Evolutionary conservation across 2,888 invertebrate genomes (phyloP).

Genomic region (Cinara cedri): DNA sequence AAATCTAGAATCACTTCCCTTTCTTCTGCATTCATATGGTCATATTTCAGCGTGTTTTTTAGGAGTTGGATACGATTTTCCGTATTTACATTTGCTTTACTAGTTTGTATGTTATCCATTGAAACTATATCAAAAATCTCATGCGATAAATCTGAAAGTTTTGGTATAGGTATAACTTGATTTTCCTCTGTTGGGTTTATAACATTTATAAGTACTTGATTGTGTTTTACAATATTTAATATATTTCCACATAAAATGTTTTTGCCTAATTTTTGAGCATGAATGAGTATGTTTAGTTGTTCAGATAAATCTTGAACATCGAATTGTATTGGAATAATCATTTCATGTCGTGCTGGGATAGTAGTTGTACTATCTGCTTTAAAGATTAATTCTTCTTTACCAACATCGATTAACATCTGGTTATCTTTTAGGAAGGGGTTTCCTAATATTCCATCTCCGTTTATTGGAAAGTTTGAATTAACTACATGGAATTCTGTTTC

Average conservation of each 20-base stretch:
- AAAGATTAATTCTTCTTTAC: not conserved
- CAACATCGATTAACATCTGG: not conserved
- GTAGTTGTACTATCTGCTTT: no score
- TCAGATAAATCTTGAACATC: not conserved
- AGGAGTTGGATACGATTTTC: not conserved
- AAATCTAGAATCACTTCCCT: not conserved
- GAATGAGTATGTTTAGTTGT: not conserved
- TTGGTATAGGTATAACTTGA: not conserved
- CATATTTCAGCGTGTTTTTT: not conserved
- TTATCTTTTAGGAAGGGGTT: not conserved
- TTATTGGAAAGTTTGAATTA: not conserved
- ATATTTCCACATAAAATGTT: constrained; percentile 6
- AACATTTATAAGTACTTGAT: not conserved
- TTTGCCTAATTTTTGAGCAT: not conserved
- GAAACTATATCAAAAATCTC: not conserved
- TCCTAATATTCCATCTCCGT: not conserved
- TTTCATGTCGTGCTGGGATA: not conserved
- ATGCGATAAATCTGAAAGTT: not conserved
- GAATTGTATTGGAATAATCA: not conserved
- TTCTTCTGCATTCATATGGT: constrained; percentile 14
- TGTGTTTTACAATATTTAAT: not conserved
- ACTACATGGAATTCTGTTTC: constrained; percentile 19
- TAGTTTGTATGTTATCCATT: not conserved
- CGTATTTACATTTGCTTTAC: not conserved
- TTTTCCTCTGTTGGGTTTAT: not conserved